A percentile compares a stretch with the other conserved stretches of the same genome.
phyloP scores from a whole-genome alignment of 1,140 invertebrate genomes.

The Drosophila ercepeae region DNA sequence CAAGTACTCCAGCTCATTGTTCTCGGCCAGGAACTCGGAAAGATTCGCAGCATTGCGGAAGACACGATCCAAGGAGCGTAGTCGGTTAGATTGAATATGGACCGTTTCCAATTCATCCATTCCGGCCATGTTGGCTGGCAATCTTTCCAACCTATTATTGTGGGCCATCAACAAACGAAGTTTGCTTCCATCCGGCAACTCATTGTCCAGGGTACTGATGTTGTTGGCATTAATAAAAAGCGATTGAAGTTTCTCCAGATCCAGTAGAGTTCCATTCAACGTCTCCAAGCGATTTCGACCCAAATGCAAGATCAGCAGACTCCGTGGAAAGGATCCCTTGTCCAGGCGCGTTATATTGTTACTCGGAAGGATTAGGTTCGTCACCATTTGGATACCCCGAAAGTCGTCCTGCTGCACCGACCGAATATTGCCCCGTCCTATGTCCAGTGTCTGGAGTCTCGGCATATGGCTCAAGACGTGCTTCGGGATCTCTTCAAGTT shows the following conservation, averaged over 20 bases:
- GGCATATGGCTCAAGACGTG: slow-evolving; percentile 89
- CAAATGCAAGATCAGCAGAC: slow-evolving; percentile 88
- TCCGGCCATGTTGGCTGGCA: slow-evolving; percentile 88
- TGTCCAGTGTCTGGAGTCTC: slow-evolving; percentile 88
- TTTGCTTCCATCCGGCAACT: slow-evolving; percentile 88
- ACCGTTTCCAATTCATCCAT: slow-evolving; percentile 88
- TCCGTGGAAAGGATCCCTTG: slow-evolving; percentile 87
- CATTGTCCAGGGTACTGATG: slow-evolving; percentile 88
- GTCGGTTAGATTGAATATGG: slow-evolving; percentile 89
- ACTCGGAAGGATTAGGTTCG: slow-evolving; percentile 88
- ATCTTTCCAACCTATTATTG: slow-evolving; percentile 88
- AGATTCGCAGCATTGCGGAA: slow-evolving; percentile 88
- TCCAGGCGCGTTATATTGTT: slow-evolving; percentile 89
- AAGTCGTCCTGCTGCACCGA: slow-evolving; percentile 87
- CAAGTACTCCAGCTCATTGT: slow-evolving; percentile 89
- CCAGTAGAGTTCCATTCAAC: slow-evolving; percentile 89
- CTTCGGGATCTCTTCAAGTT: slow-evolving; percentile 88
- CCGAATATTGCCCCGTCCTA: slow-evolving; percentile 89
- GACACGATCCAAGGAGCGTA: slow-evolving; percentile 88
- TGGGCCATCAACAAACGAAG: slow-evolving; percentile 89
- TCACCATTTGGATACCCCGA: slow-evolving; percentile 88
- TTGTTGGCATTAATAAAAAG: slow-evolving; percentile 91
- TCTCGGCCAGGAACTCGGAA: slow-evolving; percentile 87
- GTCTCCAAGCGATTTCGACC: slow-evolving; percentile 88
- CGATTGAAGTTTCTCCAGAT: slow-evolving; percentile 89